These are phyloP conservation scores for Heliconius ismenius DNA, from an alignment of 2,888 invertebrate genomes.

Conservation along the genomic window DNA sequence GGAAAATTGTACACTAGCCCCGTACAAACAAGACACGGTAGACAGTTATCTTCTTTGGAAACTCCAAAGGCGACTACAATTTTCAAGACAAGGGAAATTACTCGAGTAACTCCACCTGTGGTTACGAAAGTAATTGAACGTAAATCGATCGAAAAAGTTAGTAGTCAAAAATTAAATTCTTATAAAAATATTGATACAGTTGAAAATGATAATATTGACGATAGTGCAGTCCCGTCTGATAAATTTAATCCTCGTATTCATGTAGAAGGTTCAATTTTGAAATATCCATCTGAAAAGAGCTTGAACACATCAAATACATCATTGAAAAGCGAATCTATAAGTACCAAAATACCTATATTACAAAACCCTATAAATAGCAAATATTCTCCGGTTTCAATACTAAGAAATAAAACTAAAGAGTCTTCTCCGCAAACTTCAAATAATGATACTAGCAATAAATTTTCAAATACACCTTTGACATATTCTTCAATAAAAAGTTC, in stretches of 20 bases:
- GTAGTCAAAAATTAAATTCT: slow-evolving; percentile 14
- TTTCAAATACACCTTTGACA: neutral
- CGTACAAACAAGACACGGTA: neutral
- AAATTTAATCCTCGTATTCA: neutral
- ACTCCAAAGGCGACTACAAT: slow-evolving; percentile 1
- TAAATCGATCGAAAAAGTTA: slow-evolving; percentile 19
- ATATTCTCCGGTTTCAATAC: slow-evolving; percentile 22
- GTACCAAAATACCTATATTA: slow-evolving; percentile 32
- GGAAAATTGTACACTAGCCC: neutral
- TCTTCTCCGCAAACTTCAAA: neutral
- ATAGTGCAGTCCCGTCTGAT: neutral
- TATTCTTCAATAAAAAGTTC: slow-evolving; percentile 6
- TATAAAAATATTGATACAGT: neutral
- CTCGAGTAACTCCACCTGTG: slow-evolving; percentile 23
- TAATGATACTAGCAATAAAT: neutral
- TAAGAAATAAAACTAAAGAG: slow-evolving; percentile 23
- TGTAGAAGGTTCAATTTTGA: neutral
- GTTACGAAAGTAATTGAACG: slow-evolving; percentile 19
- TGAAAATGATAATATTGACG: neutral
- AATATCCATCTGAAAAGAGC: neutral
- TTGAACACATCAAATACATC: slow-evolving; percentile 15
- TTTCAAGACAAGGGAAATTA: slow-evolving; percentile 16
- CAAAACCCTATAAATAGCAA: slow-evolving; percentile 23
- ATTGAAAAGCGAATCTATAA: neutral
- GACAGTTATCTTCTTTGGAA: neutral